Conservation (phyloP, 2,113 vertebrate species). For the Phyllopteryx taeniolatus region DNA sequence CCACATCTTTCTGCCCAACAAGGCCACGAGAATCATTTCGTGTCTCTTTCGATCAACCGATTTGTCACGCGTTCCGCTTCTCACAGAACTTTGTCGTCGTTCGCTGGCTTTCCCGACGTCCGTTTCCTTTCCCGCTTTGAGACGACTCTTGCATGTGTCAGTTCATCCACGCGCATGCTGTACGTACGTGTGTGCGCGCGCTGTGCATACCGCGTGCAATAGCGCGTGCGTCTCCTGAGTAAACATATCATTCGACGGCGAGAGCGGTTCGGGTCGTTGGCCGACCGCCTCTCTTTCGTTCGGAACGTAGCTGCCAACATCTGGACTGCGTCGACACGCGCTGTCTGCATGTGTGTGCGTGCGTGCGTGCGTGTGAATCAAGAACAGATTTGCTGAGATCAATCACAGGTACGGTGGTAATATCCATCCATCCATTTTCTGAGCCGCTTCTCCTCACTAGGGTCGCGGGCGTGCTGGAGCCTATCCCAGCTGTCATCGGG, state of each 20-base stretch:
- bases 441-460: no score
- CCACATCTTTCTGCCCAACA: slow-evolving; percentile 47
- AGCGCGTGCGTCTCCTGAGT: slow-evolving; percentile 61
- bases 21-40: slow-evolving; percentile 53
- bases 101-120: slow-evolving; percentile 61
- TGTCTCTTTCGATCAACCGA: slow-evolving; percentile 36
- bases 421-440: no score
- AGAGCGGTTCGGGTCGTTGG: slow-evolving; percentile 78
- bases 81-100: slow-evolving; percentile 43
- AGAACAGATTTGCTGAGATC: slow-evolving; percentile 76
- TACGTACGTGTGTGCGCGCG: slow-evolving; percentile 6
- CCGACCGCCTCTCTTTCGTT: slow-evolving; percentile 74
- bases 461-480: no score
- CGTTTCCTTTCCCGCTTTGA: slow-evolving; percentile 44
- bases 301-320: slow-evolving; percentile 78
- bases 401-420: slow-evolving; percentile 75
- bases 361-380: slow-evolving; percentile 46
- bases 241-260: slow-evolving; percentile 79
- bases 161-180: slow-evolving; percentile 6
- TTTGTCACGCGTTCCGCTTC: slow-evolving; percentile 28
- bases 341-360: slow-evolving; percentile 42
- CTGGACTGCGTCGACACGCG: slow-evolving; percentile 79
- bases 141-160: slow-evolving; percentile 17
- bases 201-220: slow-evolving; percentile 16
- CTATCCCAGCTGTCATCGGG: no score